Conservation (phyloP, 2,113 vertebrate species). For the Elaphurus davidianus region DNA sequence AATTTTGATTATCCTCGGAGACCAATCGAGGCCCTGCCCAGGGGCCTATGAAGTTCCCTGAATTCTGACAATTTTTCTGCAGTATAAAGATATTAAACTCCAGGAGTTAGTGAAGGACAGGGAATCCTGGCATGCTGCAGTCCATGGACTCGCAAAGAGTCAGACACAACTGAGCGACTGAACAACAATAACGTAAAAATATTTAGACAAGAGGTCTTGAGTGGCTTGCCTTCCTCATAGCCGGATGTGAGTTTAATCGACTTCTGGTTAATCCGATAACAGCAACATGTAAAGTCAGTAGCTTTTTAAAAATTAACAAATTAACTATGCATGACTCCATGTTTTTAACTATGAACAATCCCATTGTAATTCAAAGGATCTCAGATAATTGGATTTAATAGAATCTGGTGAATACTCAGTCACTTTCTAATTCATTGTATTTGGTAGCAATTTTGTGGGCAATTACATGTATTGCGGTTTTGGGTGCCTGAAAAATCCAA, state of each 20-base stretch:
- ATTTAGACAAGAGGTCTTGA: not conserved
- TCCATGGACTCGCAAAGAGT: not conserved
- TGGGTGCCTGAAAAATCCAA: conserved; percentile 40
- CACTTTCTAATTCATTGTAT: conserved; percentile 55
- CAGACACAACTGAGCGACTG: not conserved
- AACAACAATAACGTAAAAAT: not conserved
- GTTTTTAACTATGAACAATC: conserved; percentile 22
- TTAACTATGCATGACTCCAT: not conserved
- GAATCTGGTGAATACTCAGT: conserved; percentile 50
- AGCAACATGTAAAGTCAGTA: not conserved
- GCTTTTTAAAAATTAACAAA: conserved; percentile 19
- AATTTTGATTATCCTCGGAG: not conserved
- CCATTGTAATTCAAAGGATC: conserved; percentile 56
- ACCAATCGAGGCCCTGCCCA: not conserved
- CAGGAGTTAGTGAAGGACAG: not conserved
- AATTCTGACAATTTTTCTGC: not conserved
- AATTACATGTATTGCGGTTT: conserved; percentile 6
- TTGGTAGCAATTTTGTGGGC: conserved; percentile 65
- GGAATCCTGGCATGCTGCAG: not conserved
- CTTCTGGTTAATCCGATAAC: not conserved
- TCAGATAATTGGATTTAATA: conserved; percentile 58
- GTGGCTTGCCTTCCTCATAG: no score
- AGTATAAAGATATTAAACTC: not conserved
- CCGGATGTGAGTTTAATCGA: not conserved
- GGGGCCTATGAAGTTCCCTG: not conserved